Percentiles rank a stretch among this genome's conserved stretches.
Conservation (phyloP, 2,888 invertebrate species). For the Sisyra terminalis region DNA sequence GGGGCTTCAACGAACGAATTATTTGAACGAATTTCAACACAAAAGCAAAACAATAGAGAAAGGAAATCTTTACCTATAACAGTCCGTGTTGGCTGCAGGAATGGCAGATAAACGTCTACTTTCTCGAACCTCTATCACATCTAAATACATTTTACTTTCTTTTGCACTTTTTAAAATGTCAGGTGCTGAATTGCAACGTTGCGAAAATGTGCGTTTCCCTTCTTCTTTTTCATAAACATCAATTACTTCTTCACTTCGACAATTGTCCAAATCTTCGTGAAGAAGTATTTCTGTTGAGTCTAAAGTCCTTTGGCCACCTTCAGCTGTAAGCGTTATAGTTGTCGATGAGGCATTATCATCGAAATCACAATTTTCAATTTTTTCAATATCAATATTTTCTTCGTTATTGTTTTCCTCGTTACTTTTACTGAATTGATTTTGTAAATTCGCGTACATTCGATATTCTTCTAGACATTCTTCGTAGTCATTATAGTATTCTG, state of each 20-base stretch:
- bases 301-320: neutral
- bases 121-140: too few relatives aligned
- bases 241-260: neutral
- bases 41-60: too few relatives aligned
- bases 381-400: neutral
- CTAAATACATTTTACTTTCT: too few relatives aligned
- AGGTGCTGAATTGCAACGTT: slow-evolving; percentile 37
- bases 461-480: slow-evolving; percentile 39
- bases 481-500: slow-evolving; percentile 47
- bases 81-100: too few relatives aligned
- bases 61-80: too few relatives aligned
- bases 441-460: slow-evolving; percentile 18
- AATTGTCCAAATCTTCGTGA: neutral
- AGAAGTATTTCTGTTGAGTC: neutral
- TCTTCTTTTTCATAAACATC: neutral
- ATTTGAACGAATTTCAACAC: too few relatives aligned
- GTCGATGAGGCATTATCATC: neutral
- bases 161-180: slow-evolving; percentile 21
- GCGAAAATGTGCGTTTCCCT: slow-evolving; percentile 17
- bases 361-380: too few relatives aligned
- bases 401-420: slow-evolving; percentile 16
- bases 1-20: too few relatives aligned
- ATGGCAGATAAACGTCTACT: too few relatives aligned
- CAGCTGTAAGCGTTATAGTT: neutral
- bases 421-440: neutral